Evolutionary conservation across 2,888 invertebrate genomes (phyloP).

Genomic region (Zhuqinia jingwanae): DNA sequence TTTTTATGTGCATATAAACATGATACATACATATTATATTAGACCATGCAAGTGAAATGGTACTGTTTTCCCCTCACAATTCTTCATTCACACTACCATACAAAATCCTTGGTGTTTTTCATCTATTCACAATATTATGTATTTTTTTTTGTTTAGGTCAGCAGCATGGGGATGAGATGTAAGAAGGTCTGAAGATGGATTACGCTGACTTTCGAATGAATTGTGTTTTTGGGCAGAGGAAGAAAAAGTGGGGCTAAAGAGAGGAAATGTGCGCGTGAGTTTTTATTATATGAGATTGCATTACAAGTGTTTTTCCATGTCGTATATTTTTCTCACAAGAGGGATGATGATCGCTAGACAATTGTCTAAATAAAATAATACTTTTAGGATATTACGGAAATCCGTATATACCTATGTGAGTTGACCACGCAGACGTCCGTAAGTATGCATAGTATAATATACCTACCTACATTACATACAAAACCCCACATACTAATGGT

Average conservation of each 20-base stretch:
- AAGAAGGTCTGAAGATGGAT: conserved; percentile 60
- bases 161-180: conserved; percentile 31
- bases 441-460: too few species aligned
- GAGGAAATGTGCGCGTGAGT: conserved; percentile 35
- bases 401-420: not conserved
- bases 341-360: conserved; percentile 44
- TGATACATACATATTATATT: too few species aligned
- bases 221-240: not conserved
- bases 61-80: conserved; percentile 23
- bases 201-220: conserved; percentile 57
- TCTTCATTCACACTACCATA: not conserved
- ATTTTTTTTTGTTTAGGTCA: conserved; percentile 65
- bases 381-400: not conserved
- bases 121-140: not conserved
- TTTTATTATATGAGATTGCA: conserved; percentile 61
- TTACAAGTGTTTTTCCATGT: conserved; percentile 68
- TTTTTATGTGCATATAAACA: conserved; percentile 10
- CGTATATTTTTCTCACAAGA: conserved; percentile 38
- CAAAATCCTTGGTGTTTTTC: conserved; percentile 32
- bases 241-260: not conserved
- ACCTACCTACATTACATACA: too few species aligned
- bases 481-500: not conserved
- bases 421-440: not conserved
- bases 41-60: not conserved
- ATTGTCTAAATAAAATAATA: conserved; percentile 35